Evolutionary conservation across 2,888 invertebrate species (phyloP).

Genomic region (Leucozona laternaria): DNA sequence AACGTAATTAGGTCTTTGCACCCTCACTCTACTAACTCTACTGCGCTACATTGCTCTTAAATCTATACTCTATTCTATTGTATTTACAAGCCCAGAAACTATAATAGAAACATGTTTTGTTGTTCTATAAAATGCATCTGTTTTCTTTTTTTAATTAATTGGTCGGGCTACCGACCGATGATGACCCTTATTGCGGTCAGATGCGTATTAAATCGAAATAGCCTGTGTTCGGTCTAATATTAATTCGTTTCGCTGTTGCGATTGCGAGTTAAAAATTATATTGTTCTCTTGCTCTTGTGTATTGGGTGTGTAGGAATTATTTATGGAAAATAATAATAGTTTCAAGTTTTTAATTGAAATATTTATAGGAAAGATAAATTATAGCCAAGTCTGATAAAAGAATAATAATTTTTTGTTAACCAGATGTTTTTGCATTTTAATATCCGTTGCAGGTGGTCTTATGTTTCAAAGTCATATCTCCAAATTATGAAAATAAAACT

Average conservation of each 20-base stretch:
- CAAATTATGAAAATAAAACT: too few species aligned
- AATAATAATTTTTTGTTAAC: not conserved
- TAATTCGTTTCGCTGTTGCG: slow-evolving; percentile 58
- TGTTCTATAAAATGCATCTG: slow-evolving; percentile 59
- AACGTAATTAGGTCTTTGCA: slow-evolving; percentile 55
- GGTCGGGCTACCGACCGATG: slow-evolving; percentile 57
- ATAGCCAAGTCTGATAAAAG: not conserved
- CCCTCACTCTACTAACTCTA: not conserved
- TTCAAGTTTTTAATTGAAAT: slow-evolving; percentile 53
- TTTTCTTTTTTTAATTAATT: slow-evolving; percentile 60
- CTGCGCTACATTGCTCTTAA: not conserved
- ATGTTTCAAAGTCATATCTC: too few species aligned
- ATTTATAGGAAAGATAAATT: not conserved
- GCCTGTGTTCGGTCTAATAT: slow-evolving; percentile 40
- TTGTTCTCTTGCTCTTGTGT: not conserved
- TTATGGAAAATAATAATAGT: slow-evolving; percentile 54
- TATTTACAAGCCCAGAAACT: not conserved
- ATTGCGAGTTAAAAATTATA: not conserved
- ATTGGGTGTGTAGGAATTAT: slow-evolving; percentile 28
- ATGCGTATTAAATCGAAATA: slow-evolving; percentile 47
- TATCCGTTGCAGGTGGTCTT: too few species aligned
- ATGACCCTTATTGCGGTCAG: slow-evolving; percentile 55
- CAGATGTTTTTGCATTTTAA: not conserved
- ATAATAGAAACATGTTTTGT: not conserved
- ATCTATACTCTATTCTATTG: not conserved